Base-by-base conservation (phyloP, 2,888 invertebrate genomes). In the Thereva nobilitata region DNA sequence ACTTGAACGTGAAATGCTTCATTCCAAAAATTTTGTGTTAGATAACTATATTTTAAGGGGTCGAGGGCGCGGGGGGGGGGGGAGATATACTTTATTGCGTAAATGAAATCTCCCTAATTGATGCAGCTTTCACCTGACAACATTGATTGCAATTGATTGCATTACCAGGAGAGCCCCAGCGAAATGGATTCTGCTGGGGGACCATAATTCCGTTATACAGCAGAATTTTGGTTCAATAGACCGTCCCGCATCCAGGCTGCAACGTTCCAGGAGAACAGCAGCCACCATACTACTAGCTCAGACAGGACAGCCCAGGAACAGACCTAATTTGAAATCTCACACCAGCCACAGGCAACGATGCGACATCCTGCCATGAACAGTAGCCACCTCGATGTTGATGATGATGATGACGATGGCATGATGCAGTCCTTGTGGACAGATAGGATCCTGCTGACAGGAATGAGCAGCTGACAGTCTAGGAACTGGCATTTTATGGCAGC, bases 401-500 rank as follows among this genome's bases (percentile, higher is more conserved):
- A 23, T 23, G 23, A 23, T 23, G 23, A 23, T 23, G 23, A 23
- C 23, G 23, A 23, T 23, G 23, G 23, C 23, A 38, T 47, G 40
- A 38, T 59, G 49, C 47, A 38, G 61, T n/a, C 23, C 41, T 45
- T 8, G 35, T 35, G 44, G 9, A 35, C 44, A 37, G 49, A 5
- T 34, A 34, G 42, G 4, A 7, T 41, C 8, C 63, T 41, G 63
- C 37, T 63, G 63, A 63, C 63, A 63, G 63, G 9, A 50, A 50
- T 50, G 34, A 41, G 52, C 42, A 49, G 34, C 12, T 61, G 50
- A 61, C 61, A 61, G 41, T 23, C 35, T 37, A 12, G 5, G 35
- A 35, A 44, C 42, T 59, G 59, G 59, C 59, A 37, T 59, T 35
- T 53, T 55, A 65, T 65, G 66, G 63, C 64, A 67, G 68, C 69